Evolutionary conservation across 2,888 invertebrate genomes (phyloP).

Genomic region (Euphydryas editha): DNA sequence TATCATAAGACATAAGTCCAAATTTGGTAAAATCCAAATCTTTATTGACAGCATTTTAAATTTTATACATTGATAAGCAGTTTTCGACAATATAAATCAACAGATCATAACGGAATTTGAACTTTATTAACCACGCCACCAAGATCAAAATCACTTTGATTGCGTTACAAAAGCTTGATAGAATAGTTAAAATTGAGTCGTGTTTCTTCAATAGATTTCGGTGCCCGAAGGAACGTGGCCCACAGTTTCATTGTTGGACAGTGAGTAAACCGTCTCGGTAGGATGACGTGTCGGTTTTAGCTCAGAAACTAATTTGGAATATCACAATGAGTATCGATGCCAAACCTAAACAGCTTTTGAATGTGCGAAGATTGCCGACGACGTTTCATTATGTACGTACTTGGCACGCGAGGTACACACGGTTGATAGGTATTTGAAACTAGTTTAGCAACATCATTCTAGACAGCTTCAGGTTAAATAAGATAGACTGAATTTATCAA

Average conservation of each 20-base stretch:
- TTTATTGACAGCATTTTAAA: conserved; percentile 59
- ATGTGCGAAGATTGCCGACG: conserved; percentile 69
- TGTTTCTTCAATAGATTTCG: conserved; percentile 63
- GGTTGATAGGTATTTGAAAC: conserved; percentile 25
- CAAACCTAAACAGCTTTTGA: conserved; percentile 77
- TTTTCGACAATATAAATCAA: conserved; percentile 58
- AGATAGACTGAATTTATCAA: conserved; percentile 3
- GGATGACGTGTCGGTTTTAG: conserved; percentile 78
- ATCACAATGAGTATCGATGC: conserved; percentile 80
- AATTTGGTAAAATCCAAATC: conserved; percentile 51
- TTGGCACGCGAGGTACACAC: conserved; percentile 62
- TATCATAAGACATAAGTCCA: conserved; percentile 55
- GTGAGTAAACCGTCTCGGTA: conserved; percentile 76
- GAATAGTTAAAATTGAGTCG: conserved; percentile 63
- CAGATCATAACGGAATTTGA: conserved; percentile 63
- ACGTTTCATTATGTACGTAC: conserved; percentile 61
- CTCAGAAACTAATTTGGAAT: conserved; percentile 82
- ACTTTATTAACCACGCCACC: conserved; percentile 62
- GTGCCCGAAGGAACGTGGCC: conserved; percentile 77
- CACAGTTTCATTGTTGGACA: conserved; percentile 73
- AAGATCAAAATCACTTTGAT: conserved; percentile 59
- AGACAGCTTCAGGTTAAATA: conserved; percentile 12
- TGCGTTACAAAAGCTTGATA: conserved; percentile 52
- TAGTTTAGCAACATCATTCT: conserved; percentile 30
- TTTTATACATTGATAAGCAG: conserved; percentile 54